These are phyloP conservation scores for Drosophila sp. DNA, from an alignment of 1,140 invertebrate species.

Conservation along the genomic window DNA sequence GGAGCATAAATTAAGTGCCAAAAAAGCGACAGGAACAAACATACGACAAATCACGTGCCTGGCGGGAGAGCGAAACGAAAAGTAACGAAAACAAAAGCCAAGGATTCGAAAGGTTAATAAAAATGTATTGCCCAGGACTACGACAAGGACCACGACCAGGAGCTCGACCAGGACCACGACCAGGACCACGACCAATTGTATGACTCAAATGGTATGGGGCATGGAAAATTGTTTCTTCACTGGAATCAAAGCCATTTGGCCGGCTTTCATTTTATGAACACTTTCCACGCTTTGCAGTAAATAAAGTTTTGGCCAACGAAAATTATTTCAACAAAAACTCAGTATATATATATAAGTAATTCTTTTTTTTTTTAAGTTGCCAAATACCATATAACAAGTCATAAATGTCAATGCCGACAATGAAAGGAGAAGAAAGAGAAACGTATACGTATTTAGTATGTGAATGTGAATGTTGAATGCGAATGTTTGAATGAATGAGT, in stretches of 20 bases:
- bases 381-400: conserved; percentile 1
- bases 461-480: not conserved
- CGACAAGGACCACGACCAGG: not conserved
- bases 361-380: not conserved
- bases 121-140: conserved; percentile 49
- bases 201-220: not conserved
- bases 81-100: conserved; percentile 35
- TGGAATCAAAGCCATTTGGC: conserved; percentile 39
- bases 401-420: conserved; percentile 15
- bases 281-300: conserved; percentile 44
- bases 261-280: conserved; percentile 42
- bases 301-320: conserved; percentile 33
- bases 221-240: conserved; percentile 16
- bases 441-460: not conserved
- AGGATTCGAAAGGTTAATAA: conserved; percentile 50
- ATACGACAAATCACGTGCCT: conserved; percentile 40
- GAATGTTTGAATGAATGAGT: too few relatives aligned
- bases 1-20: conserved; percentile 74
- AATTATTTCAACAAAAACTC: conserved; percentile 31
- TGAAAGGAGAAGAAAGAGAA: not conserved
- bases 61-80: not conserved
- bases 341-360: conserved; percentile 20
- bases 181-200: conserved; percentile 19
- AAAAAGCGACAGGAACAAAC: conserved; percentile 62
- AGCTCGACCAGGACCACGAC: not conserved